Evolutionary conservation across 2,888 invertebrate genomes (phyloP).

Genomic region (Calephelis perditalis): DNA sequence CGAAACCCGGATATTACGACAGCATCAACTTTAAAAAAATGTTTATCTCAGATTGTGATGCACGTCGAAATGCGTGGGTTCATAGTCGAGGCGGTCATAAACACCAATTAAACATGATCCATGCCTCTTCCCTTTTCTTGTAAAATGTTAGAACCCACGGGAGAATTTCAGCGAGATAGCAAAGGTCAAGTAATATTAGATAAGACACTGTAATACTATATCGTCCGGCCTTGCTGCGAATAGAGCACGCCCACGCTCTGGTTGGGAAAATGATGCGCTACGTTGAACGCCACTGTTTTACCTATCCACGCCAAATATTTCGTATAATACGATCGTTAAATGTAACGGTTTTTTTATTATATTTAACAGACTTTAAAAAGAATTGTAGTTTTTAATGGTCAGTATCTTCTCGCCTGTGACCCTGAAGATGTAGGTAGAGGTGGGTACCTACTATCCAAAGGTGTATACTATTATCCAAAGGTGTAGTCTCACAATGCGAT

Average conservation of each 20-base stretch:
- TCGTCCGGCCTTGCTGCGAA: constrained; percentile 71
- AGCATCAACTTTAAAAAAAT: background rate
- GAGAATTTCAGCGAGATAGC: constrained; percentile 26
- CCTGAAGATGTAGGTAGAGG: no score
- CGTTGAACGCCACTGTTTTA: constrained; percentile 22
- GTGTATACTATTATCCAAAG: no score
- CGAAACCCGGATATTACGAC: constrained; percentile 2
- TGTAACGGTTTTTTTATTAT: background rate
- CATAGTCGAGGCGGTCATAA: constrained; percentile 45
- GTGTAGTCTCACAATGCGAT: no score
- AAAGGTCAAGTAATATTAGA: constrained; percentile 38
- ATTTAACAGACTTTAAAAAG: background rate
- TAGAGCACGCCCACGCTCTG: constrained; percentile 65
- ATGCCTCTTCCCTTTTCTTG: constrained; percentile 1
- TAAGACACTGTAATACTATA: constrained; percentile 66
- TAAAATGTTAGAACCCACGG: constrained; percentile 18
- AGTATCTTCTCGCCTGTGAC: no score
- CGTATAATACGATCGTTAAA: background rate
- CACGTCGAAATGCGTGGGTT: constrained; percentile 54
- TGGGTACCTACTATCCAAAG: no score
- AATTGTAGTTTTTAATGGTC: no score
- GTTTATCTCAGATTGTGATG: constrained; percentile 43
- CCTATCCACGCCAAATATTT: constrained; percentile 9
- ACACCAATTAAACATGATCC: constrained; percentile 39
- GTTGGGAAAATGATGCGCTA: constrained; percentile 40